Evolutionary conservation across 2,113 vertebrate genomes (phyloP).

Genomic region (Bufo bufo): DNA sequence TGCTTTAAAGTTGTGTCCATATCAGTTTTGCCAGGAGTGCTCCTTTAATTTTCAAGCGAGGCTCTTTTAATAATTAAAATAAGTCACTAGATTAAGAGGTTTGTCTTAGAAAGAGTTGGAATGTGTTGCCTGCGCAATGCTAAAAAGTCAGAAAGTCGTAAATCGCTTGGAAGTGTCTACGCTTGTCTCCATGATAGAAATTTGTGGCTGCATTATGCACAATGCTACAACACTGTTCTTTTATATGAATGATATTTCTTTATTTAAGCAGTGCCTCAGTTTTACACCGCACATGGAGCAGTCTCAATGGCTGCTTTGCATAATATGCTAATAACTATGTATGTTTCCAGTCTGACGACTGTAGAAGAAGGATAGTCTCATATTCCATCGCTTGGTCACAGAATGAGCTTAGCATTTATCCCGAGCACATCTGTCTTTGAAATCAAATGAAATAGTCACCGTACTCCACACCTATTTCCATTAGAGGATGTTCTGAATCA

Average conservation of each 20-base stretch:
- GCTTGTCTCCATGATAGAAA: conserved; percentile 46
- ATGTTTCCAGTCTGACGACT: conserved; percentile 44
- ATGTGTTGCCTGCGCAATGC: neutral
- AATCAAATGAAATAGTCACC: conserved; percentile 27
- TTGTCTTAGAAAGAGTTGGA: conserved; percentile 3
- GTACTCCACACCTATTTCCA: neutral
- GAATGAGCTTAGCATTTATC: conserved; percentile 27
- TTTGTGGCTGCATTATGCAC: conserved; percentile 49
- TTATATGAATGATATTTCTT: conserved; percentile 48
- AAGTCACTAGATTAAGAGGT: neutral
- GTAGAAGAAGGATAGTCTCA: conserved; percentile 27
- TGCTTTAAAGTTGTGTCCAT: no score
- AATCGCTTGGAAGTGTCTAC: conserved; percentile 34
- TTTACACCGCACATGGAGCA: conserved; percentile 41
- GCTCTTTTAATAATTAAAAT: conserved; percentile 18
- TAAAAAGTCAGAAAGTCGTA: conserved; percentile 28
- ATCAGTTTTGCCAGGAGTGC: no score
- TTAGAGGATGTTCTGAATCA: neutral
- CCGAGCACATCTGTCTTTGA: neutral
- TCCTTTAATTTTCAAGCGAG: neutral
- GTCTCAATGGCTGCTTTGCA: conserved; percentile 44
- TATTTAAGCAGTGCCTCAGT: conserved; percentile 49
- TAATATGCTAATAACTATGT: conserved; percentile 51
- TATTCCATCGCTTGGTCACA: conserved; percentile 25
- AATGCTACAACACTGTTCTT: conserved; percentile 33